Base-by-base conservation (phyloP, 2,797 vertebrate genomes). In the Mallotus villosus region DNA sequence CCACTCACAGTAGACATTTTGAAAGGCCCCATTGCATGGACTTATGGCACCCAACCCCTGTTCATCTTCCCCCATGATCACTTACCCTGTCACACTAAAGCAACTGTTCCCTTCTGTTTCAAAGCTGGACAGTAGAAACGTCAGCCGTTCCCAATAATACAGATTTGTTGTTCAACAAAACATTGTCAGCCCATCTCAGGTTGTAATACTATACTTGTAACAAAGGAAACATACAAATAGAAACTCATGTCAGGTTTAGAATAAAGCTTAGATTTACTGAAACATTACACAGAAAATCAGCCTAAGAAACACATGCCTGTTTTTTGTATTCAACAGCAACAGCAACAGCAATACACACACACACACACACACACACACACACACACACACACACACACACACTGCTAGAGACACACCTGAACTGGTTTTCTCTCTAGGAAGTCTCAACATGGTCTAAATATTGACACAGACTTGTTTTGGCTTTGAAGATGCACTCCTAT, bases 231-330 rank as follows among this genome's bases (percentile, higher is more conserved):
- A 76, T 76, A 80, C 78, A 74, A 70, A 79, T 74, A 62, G 53
- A 77, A 78, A 80, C 63, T 67, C 74, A 66, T 79, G 61, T 75
- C 68, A 63, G 72, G 71, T 79, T 85, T 67, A 53, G 79, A 77
- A 78, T 81, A 68, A 82, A 74, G 68, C 82, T 82, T 87, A 82
- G 84, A 80, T 82, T 75, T 75, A 75, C 73, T 80, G 79, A 86
- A 64, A 82, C 82, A 86, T 82, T 7, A 1, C 51, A 55, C 51
- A 63, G 67, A 80, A 82, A 81, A 78, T 81, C 69, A n/a, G 51
- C 5, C 51, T 5, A 9, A 55, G 19, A 55, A 55, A 55, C 9
- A 14, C 41, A 46, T 55, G 51, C 51, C 19, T 55, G 19, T 17
- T 55, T 55, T 17, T 17, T 17, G 19, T 53, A 83, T 74, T 11